A percentile compares a stretch with the other conserved stretches of the same genome.
Evolutionary conservation across 1,140 invertebrate genomes (phyloP).

Genomic region (Drosophila sechellia): DNA sequence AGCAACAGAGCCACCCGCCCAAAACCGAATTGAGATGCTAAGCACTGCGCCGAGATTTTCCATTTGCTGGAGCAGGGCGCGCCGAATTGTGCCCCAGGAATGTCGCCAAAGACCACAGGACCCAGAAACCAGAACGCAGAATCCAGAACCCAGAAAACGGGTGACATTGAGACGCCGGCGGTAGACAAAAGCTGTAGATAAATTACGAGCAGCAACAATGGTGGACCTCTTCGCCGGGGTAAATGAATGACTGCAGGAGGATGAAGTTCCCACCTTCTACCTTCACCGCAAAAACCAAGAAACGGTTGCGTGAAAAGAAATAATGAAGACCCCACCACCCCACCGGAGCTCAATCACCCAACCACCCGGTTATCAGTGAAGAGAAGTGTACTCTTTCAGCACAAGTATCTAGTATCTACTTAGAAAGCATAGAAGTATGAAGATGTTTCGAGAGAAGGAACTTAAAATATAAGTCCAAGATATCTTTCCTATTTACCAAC

Average conservation of each 20-base stretch:
- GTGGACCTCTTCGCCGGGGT: slow-evolving; percentile 27
- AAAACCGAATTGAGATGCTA: slow-evolving; percentile 73
- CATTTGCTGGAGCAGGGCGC: not conserved
- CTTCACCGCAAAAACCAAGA: slow-evolving; percentile 27
- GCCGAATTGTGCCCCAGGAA: slow-evolving; percentile 17
- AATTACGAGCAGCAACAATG: slow-evolving; percentile 67
- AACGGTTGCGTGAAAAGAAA: slow-evolving; percentile 64
- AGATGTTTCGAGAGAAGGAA: too few species aligned
- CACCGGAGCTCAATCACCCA: slow-evolving; percentile 5
- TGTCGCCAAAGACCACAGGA: slow-evolving; percentile 20
- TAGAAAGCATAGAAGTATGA: too few species aligned
- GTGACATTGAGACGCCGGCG: slow-evolving; percentile 28
- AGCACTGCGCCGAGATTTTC: slow-evolving; percentile 54
- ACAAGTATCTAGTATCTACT: too few species aligned
- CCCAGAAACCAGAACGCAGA: not conserved
- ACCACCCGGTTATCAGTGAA: slow-evolving; percentile 1
- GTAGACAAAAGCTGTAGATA: slow-evolving; percentile 67
- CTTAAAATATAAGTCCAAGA: too few species aligned
- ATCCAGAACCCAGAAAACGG: not conserved
- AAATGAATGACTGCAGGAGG: slow-evolving; percentile 57
- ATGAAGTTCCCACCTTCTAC: slow-evolving; percentile 42
- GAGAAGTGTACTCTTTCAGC: not conserved
- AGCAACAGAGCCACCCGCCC: slow-evolving; percentile 26
- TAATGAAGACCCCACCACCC: slow-evolving; percentile 52
- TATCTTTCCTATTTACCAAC: too few species aligned